These are phyloP conservation scores for Atlantisia rogersi DNA, from an alignment of 2,113 vertebrate species.

Conservation along the genomic window DNA sequence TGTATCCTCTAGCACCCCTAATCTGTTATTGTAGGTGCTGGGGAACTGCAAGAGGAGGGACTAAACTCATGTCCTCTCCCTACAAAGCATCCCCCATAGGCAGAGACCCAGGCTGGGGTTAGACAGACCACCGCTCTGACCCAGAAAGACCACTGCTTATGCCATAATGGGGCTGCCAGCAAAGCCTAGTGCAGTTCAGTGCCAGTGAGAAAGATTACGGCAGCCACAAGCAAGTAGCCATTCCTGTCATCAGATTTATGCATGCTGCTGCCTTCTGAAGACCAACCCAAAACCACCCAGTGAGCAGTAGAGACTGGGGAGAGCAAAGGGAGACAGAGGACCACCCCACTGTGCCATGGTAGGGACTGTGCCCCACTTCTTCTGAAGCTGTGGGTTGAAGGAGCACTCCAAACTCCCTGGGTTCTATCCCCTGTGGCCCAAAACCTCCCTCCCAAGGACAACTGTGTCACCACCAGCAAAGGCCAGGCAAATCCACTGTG, in stretches of 20 bases:
- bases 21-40: background rate
- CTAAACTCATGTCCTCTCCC: background rate
- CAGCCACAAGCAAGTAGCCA: background rate
- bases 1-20: background rate
- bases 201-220: background rate
- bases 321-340: background rate
- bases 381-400: background rate
- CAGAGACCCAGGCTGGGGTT: background rate
- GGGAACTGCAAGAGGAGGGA: background rate
- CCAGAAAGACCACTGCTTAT: background rate
- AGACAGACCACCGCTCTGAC: background rate
- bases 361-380: background rate
- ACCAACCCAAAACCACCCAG: background rate
- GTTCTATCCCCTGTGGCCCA: background rate
- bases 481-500: background rate
- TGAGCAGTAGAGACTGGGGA: accelerated
- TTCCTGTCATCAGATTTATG: background rate
- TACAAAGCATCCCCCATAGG: background rate
- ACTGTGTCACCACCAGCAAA: background rate
- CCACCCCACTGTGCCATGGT: background rate
- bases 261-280: background rate
- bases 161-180: accelerated
- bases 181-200: background rate
- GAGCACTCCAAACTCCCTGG: background rate
- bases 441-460: background rate